These are phyloP conservation scores for Drosophila miranda DNA, from an alignment of 1,140 invertebrate species.

Conservation along the genomic window DNA sequence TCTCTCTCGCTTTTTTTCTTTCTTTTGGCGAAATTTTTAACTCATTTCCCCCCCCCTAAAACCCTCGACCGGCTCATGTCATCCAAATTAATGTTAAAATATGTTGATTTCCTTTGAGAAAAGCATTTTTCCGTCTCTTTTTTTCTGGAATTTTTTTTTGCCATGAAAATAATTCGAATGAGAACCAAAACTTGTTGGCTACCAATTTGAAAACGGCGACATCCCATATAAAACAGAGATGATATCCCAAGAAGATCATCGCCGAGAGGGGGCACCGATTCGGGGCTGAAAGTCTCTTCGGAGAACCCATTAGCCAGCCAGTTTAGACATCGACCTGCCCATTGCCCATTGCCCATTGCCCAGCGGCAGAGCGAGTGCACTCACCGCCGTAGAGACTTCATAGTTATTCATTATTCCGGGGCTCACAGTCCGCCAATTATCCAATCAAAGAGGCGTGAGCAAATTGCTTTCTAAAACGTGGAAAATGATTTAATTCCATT, in stretches of 20 bases:
- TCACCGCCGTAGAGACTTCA: background rate
- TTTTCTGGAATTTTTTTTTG: background rate
- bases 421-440: conserved; percentile 38
- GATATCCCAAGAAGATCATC: no score
- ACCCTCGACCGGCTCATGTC: conserved; percentile 7
- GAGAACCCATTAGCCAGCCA: conserved; percentile 16
- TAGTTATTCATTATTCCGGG: conserved; percentile 15
- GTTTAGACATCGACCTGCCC: conserved; percentile 42
- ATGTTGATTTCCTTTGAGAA: conserved; percentile 70
- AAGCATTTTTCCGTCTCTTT: background rate
- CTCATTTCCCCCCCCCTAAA: conserved; percentile 30
- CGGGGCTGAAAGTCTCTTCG: no score
- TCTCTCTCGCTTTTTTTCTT: background rate
- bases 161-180: conserved; percentile 22
- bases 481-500: conserved; percentile 46
- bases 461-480: conserved; percentile 21
- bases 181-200: conserved; percentile 6
- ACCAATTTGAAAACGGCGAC: conserved; percentile 12
- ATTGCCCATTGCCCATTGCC: conserved; percentile 26
- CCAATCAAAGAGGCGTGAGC: conserved; percentile 55
- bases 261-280: no score
- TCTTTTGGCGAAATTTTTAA: conserved; percentile 44
- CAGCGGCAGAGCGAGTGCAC: background rate
- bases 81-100: conserved; percentile 72
- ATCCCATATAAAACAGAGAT: no score